Percentiles rank a stretch among this genome's conserved stretches.
These are phyloP conservation scores for Pachypsylla venusta DNA, from an alignment of 1,140 invertebrate genomes.

Conservation along the genomic window DNA sequence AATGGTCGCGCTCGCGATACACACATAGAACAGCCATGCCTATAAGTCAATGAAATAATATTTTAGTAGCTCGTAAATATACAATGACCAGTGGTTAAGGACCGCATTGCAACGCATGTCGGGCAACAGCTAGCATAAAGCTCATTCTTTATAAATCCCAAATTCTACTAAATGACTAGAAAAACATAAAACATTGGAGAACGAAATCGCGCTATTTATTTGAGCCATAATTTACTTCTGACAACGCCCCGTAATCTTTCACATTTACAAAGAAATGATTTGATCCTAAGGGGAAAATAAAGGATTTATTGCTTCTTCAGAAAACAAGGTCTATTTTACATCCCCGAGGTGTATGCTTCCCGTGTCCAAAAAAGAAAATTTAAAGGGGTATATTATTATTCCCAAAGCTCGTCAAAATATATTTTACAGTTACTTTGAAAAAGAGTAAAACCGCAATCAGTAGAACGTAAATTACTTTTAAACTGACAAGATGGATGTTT, in stretches of 20 bases:
- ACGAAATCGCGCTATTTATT: no score
- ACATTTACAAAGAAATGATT: neutral
- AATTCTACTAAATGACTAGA: no score
- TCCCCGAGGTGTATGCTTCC: constrained; percentile 5
- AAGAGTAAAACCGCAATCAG: neutral
- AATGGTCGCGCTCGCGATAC: no score
- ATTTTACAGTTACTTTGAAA: neutral
- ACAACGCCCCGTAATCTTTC: constrained; percentile 20
- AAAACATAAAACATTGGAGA: no score
- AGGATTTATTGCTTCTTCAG: neutral
- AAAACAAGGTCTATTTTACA: neutral
- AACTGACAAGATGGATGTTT: no score
- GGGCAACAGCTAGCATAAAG: no score
- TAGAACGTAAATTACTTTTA: neutral
- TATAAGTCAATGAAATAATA: no score
- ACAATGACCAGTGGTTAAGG: no score
- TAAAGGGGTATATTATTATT: neutral
- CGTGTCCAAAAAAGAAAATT: constrained; percentile 1
- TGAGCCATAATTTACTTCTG: constrained; percentile 28
- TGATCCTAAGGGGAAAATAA: neutral
- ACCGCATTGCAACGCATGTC: no score
- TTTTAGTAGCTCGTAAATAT: no score
- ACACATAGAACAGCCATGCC: no score
- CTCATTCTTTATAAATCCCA: no score
- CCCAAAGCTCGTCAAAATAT: neutral